Percentiles rank a stretch among this genome's conserved stretches.
Evolutionary conservation across 2,797 vertebrate species (phyloP).

Genomic region (Melanotaenia parkinsoni): DNA sequence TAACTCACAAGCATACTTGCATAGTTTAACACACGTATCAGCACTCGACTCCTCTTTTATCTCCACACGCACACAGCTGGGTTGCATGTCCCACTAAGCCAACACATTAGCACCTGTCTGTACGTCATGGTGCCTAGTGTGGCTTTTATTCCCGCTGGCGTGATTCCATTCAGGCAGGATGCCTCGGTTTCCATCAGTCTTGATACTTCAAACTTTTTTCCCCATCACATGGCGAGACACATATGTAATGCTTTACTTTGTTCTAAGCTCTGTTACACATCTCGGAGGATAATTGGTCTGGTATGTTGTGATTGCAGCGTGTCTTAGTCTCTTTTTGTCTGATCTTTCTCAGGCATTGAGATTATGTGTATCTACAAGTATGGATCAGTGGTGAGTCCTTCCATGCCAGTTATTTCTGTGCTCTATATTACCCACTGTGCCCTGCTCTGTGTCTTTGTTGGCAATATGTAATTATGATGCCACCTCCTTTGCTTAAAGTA

Average conservation of each 20-base stretch:
- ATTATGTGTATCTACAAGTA: constrained; percentile 99
- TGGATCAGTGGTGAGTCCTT: constrained; percentile 92
- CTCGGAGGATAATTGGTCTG: constrained; percentile 75
- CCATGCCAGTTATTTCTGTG: constrained; percentile 54
- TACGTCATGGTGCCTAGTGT: constrained; percentile 49
- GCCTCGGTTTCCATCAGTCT: constrained; percentile 52
- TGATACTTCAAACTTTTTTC: constrained; percentile 54
- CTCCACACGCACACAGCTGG: constrained; percentile 23
- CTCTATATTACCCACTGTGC: constrained; percentile 42
- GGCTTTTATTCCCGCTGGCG: constrained; percentile 50
- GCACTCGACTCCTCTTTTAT: constrained; percentile 33
- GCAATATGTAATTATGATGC: constrained; percentile 67
- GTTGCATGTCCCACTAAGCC: constrained; percentile 40
- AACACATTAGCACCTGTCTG: constrained; percentile 63
- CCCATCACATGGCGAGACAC: constrained; percentile 63
- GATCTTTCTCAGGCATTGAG: constrained; percentile 90
- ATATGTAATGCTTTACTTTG: constrained; percentile 76
- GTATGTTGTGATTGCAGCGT: constrained; percentile 76
- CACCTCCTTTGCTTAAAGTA: constrained; percentile 45
- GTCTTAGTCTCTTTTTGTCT: constrained; percentile 57
- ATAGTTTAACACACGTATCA: constrained; percentile 47
- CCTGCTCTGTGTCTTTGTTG: constrained; percentile 63
- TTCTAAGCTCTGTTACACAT: constrained; percentile 69
- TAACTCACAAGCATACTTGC: constrained; percentile 20
- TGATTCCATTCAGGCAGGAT: constrained; percentile 55